A percentile compares a stretch with the other conserved stretches of the same genome.
Evolutionary conservation across 2,797 vertebrate species (phyloP).

Genomic region (Rhinogobio ventralis): DNA sequence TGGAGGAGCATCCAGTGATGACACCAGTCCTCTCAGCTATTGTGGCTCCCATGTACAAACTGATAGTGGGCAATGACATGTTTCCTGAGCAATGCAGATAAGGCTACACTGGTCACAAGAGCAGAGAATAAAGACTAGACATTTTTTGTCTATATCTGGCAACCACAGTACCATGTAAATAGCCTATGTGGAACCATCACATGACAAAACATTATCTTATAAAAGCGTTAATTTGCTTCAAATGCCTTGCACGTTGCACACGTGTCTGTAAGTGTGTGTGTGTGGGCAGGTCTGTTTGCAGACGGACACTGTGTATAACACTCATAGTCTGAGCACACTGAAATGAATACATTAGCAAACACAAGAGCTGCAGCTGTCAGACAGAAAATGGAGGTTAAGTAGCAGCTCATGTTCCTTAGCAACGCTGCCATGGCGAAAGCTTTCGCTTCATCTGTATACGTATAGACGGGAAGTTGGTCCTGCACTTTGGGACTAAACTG

Average conservation of each 20-base stretch:
- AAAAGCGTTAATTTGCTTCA: not conserved
- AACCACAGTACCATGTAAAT: constrained; percentile 3
- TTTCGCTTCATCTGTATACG: constrained; percentile 18
- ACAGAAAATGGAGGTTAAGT: constrained; percentile 70
- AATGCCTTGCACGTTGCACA: not conserved
- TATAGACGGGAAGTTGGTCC: constrained; percentile 3
- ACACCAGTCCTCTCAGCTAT: constrained; percentile 45
- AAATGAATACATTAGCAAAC: constrained; percentile 77
- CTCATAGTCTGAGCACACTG: constrained; percentile 72
- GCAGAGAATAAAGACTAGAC: constrained; percentile 20
- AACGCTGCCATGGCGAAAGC: constrained; percentile 63
- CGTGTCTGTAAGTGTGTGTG: constrained; percentile 20
- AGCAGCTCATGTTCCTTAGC: constrained; percentile 81
- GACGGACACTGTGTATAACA: constrained; percentile 62
- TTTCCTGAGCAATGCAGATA: constrained; percentile 56
- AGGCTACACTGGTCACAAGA: constrained; percentile 32
- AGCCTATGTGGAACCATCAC: not conserved
- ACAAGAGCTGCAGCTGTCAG: constrained; percentile 76
- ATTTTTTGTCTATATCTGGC: constrained; percentile 44
- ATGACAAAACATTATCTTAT: not conserved
- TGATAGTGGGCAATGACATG: constrained; percentile 46
- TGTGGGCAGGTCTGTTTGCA: constrained; percentile 40
- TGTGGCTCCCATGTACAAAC: constrained; percentile 47
- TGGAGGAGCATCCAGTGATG: constrained; percentile 29
- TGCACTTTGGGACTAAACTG: not conserved